Evolutionary conservation across 2,113 vertebrate species (phyloP).

Genomic region (Bufo bufo): DNA sequence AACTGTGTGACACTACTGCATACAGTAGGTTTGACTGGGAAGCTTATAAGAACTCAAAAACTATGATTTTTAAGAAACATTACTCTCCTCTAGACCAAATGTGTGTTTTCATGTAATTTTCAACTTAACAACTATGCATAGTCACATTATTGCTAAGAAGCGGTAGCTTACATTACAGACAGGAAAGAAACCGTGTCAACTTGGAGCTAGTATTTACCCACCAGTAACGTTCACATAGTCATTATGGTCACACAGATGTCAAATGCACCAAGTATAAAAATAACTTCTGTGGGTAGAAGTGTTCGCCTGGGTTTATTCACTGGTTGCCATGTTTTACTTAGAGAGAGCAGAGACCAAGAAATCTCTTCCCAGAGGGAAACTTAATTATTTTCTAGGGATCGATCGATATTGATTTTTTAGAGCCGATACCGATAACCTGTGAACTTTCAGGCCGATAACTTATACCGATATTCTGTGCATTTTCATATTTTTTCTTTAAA

Average conservation of each 20-base stretch:
- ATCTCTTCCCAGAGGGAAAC: not conserved
- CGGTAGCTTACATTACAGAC: not conserved
- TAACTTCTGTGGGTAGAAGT: slow-evolving; percentile 4
- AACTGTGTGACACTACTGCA: too few species aligned
- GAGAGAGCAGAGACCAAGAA: not conserved
- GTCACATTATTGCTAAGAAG: not conserved
- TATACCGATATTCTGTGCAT: too few species aligned
- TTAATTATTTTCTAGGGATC: not conserved
- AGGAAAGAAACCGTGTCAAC: not conserved
- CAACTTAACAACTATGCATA: not conserved
- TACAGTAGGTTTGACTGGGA: too few species aligned
- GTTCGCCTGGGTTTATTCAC: not conserved
- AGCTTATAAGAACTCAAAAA: too few species aligned
- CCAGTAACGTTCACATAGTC: slow-evolving; percentile 16
- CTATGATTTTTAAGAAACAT: not conserved
- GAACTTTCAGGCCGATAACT: too few species aligned
- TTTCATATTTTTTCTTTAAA: too few species aligned
- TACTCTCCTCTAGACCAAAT: not conserved
- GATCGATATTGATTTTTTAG: too few species aligned
- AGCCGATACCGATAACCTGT: too few species aligned
- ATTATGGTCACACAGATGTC: slow-evolving; percentile 25
- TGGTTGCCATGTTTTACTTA: slow-evolving; percentile 14
- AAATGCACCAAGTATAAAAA: not conserved
- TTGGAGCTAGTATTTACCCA: not conserved
- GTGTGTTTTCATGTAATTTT: not conserved